Conservation (phyloP, 2,888 invertebrate genomes). For the Notodonta dromedarius region DNA sequence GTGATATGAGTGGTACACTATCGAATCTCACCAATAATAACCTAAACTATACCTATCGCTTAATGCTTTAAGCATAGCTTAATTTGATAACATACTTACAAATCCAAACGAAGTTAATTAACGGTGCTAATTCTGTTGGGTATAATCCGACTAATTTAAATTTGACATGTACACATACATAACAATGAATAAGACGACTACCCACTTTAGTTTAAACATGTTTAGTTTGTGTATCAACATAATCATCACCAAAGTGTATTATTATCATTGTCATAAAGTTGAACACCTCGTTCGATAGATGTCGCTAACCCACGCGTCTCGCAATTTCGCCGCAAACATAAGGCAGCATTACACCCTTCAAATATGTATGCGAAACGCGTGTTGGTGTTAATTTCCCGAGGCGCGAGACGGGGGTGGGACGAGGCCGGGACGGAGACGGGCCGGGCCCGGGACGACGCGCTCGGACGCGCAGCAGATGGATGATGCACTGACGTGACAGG, state of each 20-base stretch:
- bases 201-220: no score
- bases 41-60: no score
- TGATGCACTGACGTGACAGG: slow-evolving; percentile 40
- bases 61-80: no score
- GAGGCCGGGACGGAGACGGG: slow-evolving; percentile 26
- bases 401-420: slow-evolving; percentile 16
- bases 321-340: neutral
- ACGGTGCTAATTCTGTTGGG: no score
- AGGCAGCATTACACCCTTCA: slow-evolving; percentile 9
- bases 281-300: neutral
- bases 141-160: no score
- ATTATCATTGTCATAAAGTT: neutral
- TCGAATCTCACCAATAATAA: no score
- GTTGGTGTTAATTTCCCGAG: slow-evolving; percentile 53
- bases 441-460: slow-evolving; percentile 32
- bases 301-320: neutral
- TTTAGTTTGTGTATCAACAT: no score
- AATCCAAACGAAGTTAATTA: no score
- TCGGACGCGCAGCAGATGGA: slow-evolving; percentile 55
- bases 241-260: neutral
- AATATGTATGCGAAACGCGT: slow-evolving; percentile 45
- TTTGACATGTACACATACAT: no score
- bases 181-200: no score
- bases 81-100: no score
- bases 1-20: no score